Evolutionary conservation across 92 coral and sea anemone genomes (phyloP).

Genomic region (Epizoanthus rinbou): DNA sequence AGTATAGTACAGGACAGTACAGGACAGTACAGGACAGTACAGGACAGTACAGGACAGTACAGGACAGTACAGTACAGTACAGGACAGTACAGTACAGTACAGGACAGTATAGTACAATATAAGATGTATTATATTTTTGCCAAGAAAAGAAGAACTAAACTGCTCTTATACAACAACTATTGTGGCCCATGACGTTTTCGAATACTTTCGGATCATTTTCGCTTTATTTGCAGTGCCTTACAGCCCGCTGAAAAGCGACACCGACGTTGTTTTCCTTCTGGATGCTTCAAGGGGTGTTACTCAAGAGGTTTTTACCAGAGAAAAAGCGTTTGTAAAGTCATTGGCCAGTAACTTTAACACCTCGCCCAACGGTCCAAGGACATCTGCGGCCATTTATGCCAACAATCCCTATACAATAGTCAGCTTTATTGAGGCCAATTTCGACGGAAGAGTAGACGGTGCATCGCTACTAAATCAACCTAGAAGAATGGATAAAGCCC

Average conservation of each 20-base stretch:
- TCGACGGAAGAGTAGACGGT: constrained; percentile 62
- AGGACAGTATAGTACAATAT: too few species aligned
- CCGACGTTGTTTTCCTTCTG: constrained; percentile 81
- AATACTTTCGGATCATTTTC: background rate
- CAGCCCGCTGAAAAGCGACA: constrained; percentile 12
- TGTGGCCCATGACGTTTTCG: too few species aligned
- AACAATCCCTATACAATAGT: constrained; percentile 52
- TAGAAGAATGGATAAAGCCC: constrained; percentile 70
- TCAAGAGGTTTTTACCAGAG: constrained; percentile 45
- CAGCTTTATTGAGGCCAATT: constrained; percentile 56
- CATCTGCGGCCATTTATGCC: constrained; percentile 79
- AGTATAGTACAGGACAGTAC: too few species aligned
- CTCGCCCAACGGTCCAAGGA: constrained; percentile 64
- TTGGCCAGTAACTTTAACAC: constrained; percentile 65
- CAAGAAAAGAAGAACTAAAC: too few species aligned
- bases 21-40: too few species aligned
- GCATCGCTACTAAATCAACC: constrained; percentile 54
- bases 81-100: too few species aligned
- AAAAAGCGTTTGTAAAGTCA: constrained; percentile 70
- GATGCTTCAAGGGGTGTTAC: constrained; percentile 82
- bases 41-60: too few species aligned
- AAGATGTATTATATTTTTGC: too few species aligned
- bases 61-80: too few species aligned
- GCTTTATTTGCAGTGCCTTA: constrained; percentile 9
- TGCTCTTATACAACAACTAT: too few species aligned